Evolutionary conservation across 2,888 invertebrate species (phyloP).

Genomic region (Spisula solida): DNA sequence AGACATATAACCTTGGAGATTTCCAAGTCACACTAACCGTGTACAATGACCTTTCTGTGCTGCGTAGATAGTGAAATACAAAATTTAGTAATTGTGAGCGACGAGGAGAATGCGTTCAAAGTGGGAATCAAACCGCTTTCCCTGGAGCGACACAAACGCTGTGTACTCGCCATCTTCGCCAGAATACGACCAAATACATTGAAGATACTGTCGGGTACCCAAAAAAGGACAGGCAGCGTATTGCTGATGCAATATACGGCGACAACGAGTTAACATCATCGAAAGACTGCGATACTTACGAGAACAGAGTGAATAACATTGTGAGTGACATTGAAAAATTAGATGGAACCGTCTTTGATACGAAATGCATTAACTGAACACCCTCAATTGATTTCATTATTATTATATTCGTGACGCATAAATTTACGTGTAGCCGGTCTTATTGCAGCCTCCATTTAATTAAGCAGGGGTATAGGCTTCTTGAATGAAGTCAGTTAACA

Average conservation of each 20-base stretch:
- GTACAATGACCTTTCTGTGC: slow-evolving; percentile 41
- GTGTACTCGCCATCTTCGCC: slow-evolving; percentile 57
- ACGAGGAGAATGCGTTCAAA: slow-evolving; percentile 48
- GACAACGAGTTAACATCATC: neutral
- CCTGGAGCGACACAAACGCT: slow-evolving; percentile 38
- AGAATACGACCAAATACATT: slow-evolving; percentile 49
- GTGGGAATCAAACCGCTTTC: slow-evolving; percentile 41
- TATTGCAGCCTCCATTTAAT: too few relatives aligned
- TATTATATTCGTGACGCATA: too few relatives aligned
- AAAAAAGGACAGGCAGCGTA: neutral
- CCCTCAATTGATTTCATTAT: too few relatives aligned
- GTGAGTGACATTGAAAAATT: neutral
- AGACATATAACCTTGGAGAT: slow-evolving; percentile 30
- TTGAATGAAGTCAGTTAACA: too few relatives aligned
- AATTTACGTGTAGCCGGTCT: too few relatives aligned
- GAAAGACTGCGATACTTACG: neutral
- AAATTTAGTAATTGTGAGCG: slow-evolving; percentile 41
- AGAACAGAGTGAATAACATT: neutral
- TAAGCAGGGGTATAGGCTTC: too few relatives aligned
- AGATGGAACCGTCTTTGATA: neutral
- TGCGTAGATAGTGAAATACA: neutral
- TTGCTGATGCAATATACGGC: slow-evolving; percentile 11
- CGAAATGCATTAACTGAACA: too few relatives aligned
- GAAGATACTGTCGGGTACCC: slow-evolving; percentile 36
- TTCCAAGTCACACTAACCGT: slow-evolving; percentile 43